Evolutionary conservation across 2,797 vertebrate genomes (phyloP).

Genomic region (Melanotaenia pygmaea): DNA sequence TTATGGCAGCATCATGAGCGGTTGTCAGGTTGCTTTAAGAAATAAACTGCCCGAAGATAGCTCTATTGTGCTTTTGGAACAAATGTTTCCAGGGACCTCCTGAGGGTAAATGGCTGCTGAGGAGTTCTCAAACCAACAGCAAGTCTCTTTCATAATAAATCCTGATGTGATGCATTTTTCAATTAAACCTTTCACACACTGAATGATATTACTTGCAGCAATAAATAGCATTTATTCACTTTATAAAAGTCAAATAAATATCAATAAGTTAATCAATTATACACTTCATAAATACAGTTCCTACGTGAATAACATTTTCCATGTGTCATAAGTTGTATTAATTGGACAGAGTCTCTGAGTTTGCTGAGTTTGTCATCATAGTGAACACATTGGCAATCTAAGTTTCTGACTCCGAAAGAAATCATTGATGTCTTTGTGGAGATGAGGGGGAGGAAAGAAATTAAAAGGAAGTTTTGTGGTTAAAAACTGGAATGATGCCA

Average conservation of each 20-base stretch:
- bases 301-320: slow-evolving; percentile 38
- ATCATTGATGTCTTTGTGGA: neutral
- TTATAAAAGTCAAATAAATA: slow-evolving; percentile 91
- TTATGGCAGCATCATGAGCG: no score
- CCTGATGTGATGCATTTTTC: neutral
- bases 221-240: slow-evolving; percentile 84
- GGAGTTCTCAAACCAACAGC: neutral
- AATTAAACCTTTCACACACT: slow-evolving; percentile 83
- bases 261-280: slow-evolving; percentile 91
- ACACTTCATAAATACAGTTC: slow-evolving; percentile 89
- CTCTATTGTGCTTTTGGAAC: neutral
- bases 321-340: slow-evolving; percentile 23
- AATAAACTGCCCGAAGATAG: neutral
- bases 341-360: slow-evolving; percentile 20
- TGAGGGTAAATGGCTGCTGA: neutral
- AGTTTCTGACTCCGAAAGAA: slow-evolving; percentile 17
- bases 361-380: slow-evolving; percentile 20
- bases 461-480: slow-evolving; percentile 1
- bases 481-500: slow-evolving; percentile 2
- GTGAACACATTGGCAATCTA: slow-evolving; percentile 14
- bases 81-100: neutral
- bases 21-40: no score
- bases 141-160: slow-evolving; percentile 15
- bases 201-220: slow-evolving; percentile 73
- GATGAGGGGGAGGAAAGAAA: neutral